phyloP scores from a whole-genome alignment of 2,797 vertebrate species.

The Gambelia wislizenii region DNA sequence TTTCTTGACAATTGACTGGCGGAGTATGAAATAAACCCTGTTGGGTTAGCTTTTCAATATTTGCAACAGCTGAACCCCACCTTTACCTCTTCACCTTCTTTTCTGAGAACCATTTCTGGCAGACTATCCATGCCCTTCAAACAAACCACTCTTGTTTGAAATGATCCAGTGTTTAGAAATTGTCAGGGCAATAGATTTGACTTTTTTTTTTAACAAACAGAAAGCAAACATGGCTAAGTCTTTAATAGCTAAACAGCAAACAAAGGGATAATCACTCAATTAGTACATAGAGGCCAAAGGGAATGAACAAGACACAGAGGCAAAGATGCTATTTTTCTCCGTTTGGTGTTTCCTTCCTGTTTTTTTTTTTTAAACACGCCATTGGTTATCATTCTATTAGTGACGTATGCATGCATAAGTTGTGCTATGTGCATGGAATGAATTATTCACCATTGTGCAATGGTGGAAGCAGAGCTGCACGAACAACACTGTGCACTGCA shows the following conservation, averaged over 20 bases:
- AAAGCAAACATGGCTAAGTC: slow-evolving; percentile 9
- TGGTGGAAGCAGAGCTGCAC: too few species aligned
- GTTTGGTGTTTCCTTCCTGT: background rate
- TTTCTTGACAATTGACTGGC: background rate
- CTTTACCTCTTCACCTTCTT: background rate
- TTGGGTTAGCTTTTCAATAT: too few species aligned
- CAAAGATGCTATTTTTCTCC: background rate
- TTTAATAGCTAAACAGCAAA: slow-evolving; percentile 10
- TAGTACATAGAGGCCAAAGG: background rate
- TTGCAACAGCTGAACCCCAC: background rate
- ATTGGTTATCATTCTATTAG: too few species aligned
- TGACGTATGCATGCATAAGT: too few species aligned
- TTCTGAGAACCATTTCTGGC: background rate
- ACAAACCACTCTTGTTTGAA: background rate
- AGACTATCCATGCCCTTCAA: background rate
- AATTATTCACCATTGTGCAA: too few species aligned
- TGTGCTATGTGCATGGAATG: too few species aligned
- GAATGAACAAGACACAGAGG: background rate
- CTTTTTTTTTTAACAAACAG: background rate
- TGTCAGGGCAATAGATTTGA: background rate
- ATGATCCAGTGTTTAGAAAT: background rate
- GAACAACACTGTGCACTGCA: too few species aligned
- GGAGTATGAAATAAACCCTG: too few species aligned
- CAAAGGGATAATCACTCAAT: slow-evolving; percentile 5
- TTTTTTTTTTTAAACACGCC: too few species aligned